phyloP scores from a whole-genome alignment of 2,113 vertebrate species.

The Alligator mississippiensis region DNA sequence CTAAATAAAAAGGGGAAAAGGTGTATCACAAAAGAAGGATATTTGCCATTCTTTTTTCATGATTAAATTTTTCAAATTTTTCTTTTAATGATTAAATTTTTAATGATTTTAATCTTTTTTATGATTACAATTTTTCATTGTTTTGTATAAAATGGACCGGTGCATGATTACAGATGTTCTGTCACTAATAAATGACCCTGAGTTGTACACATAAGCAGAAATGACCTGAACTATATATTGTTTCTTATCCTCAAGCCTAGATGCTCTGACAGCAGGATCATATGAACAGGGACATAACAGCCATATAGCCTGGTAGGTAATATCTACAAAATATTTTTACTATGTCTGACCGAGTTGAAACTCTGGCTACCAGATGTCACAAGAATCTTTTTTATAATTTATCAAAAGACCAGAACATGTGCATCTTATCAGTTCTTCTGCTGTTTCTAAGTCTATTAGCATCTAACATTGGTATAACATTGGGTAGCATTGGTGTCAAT shows the following conservation, averaged over 20 bases:
- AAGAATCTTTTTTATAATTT: accelerated
- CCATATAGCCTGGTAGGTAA: accelerated
- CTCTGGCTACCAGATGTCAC: accelerated
- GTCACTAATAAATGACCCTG: not conserved
- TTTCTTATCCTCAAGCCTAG: accelerated
- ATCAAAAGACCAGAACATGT: accelerated
- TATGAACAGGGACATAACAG: accelerated
- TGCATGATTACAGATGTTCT: not conserved
- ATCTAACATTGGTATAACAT: not conserved
- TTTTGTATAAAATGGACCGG: not conserved
- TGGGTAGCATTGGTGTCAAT: not conserved
- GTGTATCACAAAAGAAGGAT: not conserved
- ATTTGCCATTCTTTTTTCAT: constrained; percentile 13
- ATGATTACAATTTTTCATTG: constrained; percentile 34
- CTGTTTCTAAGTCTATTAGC: not conserved
- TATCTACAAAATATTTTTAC: not conserved
- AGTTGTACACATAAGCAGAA: not conserved
- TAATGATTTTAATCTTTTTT: not conserved
- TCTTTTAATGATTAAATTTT: constrained; percentile 3
- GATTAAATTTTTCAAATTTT: not conserved
- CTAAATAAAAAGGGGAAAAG: constrained; percentile 19
- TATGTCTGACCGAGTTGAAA: not conserved
- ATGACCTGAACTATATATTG: not conserved
- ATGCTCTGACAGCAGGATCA: accelerated
- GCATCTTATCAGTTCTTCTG: accelerated